These are phyloP conservation scores for Danio jaintianensis DNA, from an alignment of 2,797 vertebrate species.

Conservation along the genomic window DNA sequence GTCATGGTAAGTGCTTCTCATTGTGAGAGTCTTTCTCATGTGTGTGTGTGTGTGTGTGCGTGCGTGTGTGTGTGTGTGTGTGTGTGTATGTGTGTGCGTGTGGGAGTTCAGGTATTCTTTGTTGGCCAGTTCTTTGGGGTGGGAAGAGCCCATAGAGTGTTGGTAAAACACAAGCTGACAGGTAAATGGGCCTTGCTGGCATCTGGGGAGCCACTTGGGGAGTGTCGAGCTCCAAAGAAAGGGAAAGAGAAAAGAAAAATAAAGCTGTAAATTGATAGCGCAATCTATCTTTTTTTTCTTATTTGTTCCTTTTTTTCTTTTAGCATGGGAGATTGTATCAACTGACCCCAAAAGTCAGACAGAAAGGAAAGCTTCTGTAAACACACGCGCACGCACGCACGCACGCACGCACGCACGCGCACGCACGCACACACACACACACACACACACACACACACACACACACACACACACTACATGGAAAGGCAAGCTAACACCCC, in stretches of 20 bases:
- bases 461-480: slow-evolving; percentile 8
- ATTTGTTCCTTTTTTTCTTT: slow-evolving; percentile 4
- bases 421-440: slow-evolving; percentile 28
- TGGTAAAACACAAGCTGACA: slow-evolving; percentile 57
- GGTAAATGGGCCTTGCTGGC: slow-evolving; percentile 59
- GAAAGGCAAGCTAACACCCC: slow-evolving; percentile 30
- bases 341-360: slow-evolving; percentile 43
- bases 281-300: slow-evolving; percentile 5
- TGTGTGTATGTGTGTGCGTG: slow-evolving; percentile 19
- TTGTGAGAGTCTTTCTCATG: background rate
- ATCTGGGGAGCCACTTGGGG: slow-evolving; percentile 56
- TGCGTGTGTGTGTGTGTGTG: slow-evolving; percentile 39
- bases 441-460: slow-evolving; percentile 25
- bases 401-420: slow-evolving; percentile 27
- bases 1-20: slow-evolving; percentile 27
- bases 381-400: slow-evolving; percentile 36
- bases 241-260: slow-evolving; percentile 39
- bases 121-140: slow-evolving; percentile 56
- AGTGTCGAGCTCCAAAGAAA: slow-evolving; percentile 32
- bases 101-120: slow-evolving; percentile 55
- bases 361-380: slow-evolving; percentile 34
- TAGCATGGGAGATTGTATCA: slow-evolving; percentile 32
- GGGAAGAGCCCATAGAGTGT: slow-evolving; percentile 55
- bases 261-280: slow-evolving; percentile 56
- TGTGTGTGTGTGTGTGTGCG: background rate